Evolutionary conservation across 1,140 invertebrate genomes (phyloP), one percentile per base, ranked within the genome.

Genomic region (Scaptomyza montana): DNA sequence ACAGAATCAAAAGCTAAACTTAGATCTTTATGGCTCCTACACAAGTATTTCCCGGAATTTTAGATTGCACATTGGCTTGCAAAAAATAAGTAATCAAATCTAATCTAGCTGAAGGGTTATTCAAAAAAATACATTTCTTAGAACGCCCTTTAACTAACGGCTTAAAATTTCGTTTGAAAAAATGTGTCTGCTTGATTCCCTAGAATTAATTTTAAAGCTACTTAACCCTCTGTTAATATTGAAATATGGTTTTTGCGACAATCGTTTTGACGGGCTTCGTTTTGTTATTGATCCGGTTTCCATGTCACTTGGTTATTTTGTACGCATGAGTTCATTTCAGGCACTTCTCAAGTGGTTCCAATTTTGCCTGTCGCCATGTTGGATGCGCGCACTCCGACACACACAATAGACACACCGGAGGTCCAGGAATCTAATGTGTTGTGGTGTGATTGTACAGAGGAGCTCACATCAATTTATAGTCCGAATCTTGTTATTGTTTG

Each of bases 401-500:
- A 16, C 16, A 16, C 16, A 16, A 16, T 16, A 16, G 16, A 0
- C 16, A 16, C 13, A 53, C 61, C 69, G 74, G 78, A 77, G 77
- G 74, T 77, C 69, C 61, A 41, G 21, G 55, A 45, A 21, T 46
- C 45, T 36, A 9, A 36, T 36, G 33, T 36, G 33, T 6, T 36
- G 33, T 43, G 19, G 9, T 10, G 39, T 41, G 39, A 8, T 10
- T 12, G 39, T 2, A 6, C 53, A 25, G 13, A n/a, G 30, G 0
- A 36, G 19, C 39, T 13, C 39, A 45, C 9, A 25, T 54, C 57
- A 78, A 82, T 74, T 78, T 74, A 53, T 74, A 60, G 59, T 39
- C 13, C 41, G 12, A 25, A 19, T 56, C 33, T 43, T 36, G 7
- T 25, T 19, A 21, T 43, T 45, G 19, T 55, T 45, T 54, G 55